Conservation (phyloP, 2,113 vertebrate species). For the Pseudolaguvia tuberculata region DNA sequence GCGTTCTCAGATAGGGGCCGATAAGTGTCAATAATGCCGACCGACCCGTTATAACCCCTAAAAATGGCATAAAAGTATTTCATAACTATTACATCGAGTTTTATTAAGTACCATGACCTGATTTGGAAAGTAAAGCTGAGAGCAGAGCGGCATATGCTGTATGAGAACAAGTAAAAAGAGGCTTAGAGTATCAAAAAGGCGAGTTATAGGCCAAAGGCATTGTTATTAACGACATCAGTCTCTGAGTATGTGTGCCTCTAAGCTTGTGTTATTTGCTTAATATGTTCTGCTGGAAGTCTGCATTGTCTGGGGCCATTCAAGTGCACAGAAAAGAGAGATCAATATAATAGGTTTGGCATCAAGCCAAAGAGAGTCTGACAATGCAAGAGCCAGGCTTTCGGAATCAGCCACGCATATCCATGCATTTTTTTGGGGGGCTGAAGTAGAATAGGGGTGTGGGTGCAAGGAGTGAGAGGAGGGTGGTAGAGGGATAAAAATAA, state of each 20-base stretch:
- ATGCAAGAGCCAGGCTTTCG: slow-evolving; percentile 71
- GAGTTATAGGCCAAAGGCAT: slow-evolving; percentile 44
- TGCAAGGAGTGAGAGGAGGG: neutral
- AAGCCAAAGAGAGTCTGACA: slow-evolving; percentile 72
- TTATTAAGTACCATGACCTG: slow-evolving; percentile 28
- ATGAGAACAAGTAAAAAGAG: slow-evolving; percentile 10
- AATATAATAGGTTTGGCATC: slow-evolving; percentile 77
- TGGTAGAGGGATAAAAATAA: slow-evolving; percentile 68
- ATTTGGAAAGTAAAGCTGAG: slow-evolving; percentile 24
- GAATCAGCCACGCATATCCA: slow-evolving; percentile 71
- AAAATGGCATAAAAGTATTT: slow-evolving; percentile 57
- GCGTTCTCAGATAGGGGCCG: slow-evolving; percentile 62
- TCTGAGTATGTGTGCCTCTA: slow-evolving; percentile 51
- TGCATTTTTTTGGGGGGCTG: slow-evolving; percentile 38
- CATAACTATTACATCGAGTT: slow-evolving; percentile 54
- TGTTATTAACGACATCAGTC: slow-evolving; percentile 56
- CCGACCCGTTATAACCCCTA: slow-evolving; percentile 47
- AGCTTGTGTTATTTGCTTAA: slow-evolving; percentile 69
- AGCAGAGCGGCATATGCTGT: slow-evolving; percentile 15
- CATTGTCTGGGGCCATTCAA: slow-evolving; percentile 73
- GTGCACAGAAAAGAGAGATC: slow-evolving; percentile 74
- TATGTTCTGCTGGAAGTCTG: slow-evolving; percentile 73
- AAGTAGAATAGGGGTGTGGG: neutral
- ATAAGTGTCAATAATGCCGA: slow-evolving; percentile 62
- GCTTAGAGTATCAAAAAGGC: slow-evolving; percentile 23